These are phyloP conservation scores for Tetragnatha versicolor DNA, from an alignment of 1,140 invertebrate genomes.

Conservation along the genomic window DNA sequence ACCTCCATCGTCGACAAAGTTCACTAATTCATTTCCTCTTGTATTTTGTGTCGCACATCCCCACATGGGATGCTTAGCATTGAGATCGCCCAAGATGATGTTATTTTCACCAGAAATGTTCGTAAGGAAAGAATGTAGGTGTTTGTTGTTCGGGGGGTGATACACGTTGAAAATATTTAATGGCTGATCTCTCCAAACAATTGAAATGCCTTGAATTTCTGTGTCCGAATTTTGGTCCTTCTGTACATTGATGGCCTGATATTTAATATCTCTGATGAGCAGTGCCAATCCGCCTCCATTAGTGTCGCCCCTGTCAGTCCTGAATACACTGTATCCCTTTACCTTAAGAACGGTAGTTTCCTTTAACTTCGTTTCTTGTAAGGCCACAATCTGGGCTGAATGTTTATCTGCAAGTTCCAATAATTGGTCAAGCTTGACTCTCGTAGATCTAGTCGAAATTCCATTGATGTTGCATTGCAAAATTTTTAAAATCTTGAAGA, in stretches of 20 bases:
- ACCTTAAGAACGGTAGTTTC: conserved; percentile 1
- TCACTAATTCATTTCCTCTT: conserved; percentile 23
- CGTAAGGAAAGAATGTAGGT: background rate
- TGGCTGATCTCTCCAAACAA: background rate
- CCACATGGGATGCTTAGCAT: conserved; percentile 15
- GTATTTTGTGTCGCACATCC: conserved; percentile 12
- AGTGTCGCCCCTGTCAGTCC: conserved; percentile 17
- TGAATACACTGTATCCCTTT: conserved; percentile 11
- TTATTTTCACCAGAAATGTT: conserved; percentile 6
- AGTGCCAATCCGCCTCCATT: conserved; percentile 1
- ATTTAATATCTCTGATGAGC: background rate
- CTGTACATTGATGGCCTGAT: conserved; percentile 14
- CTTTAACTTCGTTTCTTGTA: background rate
- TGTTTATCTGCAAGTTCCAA: background rate
- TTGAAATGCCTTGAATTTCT: conserved; percentile 11
- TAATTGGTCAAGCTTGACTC: background rate
- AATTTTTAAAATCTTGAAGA: background rate
- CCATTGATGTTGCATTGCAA: background rate
- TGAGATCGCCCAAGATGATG: conserved; percentile 6
- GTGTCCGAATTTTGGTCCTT: conserved; percentile 7
- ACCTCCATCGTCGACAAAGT: conserved; percentile 16
- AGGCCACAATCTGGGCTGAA: background rate
- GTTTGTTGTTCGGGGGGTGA: conserved; percentile 4
- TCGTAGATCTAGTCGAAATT: background rate
- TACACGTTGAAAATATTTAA: conserved; percentile 13